A percentile compares a stretch with the other conserved stretches of the same genome.
Evolutionary conservation across 2,797 vertebrate species (phyloP).

Genomic region (Sebastes hubbsi): DNA sequence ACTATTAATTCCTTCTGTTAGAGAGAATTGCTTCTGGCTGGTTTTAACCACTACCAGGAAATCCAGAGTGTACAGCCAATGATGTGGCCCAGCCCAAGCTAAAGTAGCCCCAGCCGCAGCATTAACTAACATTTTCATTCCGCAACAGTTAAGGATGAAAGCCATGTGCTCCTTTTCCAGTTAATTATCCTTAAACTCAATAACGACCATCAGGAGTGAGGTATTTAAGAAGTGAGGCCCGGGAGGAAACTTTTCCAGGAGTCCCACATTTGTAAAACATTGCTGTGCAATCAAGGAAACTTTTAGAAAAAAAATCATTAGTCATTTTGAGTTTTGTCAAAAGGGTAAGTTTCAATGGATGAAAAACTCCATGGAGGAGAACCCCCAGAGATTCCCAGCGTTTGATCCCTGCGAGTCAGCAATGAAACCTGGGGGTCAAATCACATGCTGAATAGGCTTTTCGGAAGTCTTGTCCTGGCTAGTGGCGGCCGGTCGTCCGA

Average conservation of each 20-base stretch:
- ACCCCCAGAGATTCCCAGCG: conserved; percentile 75
- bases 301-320: conserved; percentile 54
- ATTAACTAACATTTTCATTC: conserved; percentile 28
- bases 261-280: conserved; percentile 34
- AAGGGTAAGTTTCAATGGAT: conserved; percentile 66
- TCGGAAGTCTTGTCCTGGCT: conserved; percentile 83
- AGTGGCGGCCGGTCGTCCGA: conserved; percentile 80
- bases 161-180: conserved; percentile 18
- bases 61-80: conserved; percentile 23
- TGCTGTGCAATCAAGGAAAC: conserved; percentile 40
- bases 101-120: conserved; percentile 20
- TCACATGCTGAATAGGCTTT: conserved; percentile 84
- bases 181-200: conserved; percentile 29
- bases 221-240: conserved; percentile 5
- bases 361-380: conserved; percentile 60
- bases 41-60: conserved; percentile 50
- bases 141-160: conserved; percentile 37
- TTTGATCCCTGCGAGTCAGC: conserved; percentile 83
- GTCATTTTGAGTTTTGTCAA: conserved; percentile 64
- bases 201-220: not conserved
- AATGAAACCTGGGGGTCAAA: conserved; percentile 79
- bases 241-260: conserved; percentile 22
- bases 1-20: conserved; percentile 32
- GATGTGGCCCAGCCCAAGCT: not conserved
- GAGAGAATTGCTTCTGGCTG: conserved; percentile 35